Percentiles rank a stretch among this genome's conserved stretches.
phyloP scores from a whole-genome alignment of 2,888 invertebrate genomes.

The Scrobipalpa atriplicella region DNA sequence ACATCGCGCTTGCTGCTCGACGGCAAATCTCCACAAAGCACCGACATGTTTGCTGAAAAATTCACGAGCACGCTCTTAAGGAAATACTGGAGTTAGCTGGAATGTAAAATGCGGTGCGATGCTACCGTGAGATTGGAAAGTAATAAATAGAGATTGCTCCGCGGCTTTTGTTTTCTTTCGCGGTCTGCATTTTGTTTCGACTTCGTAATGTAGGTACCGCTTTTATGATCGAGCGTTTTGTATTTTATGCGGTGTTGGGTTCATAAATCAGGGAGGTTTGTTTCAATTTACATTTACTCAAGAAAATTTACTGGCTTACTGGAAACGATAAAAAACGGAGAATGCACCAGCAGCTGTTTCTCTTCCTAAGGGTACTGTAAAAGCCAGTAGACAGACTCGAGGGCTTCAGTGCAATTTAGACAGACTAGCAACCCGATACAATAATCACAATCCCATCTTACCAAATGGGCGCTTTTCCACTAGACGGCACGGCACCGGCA shows the following conservation, averaged over 20 bases:
- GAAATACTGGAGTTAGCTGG: constrained; percentile 23
- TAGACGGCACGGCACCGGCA: no score
- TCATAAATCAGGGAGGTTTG: constrained; percentile 8
- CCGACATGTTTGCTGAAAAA: constrained; percentile 49
- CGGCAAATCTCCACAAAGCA: not conserved
- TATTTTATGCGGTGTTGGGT: constrained; percentile 4
- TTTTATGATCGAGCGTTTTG: constrained; percentile 16
- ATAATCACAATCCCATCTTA: no score
- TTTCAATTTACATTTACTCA: not conserved
- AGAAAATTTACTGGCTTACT: no score
- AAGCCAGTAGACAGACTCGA: no score
- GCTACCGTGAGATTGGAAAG: constrained; percentile 20
- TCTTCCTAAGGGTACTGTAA: no score
- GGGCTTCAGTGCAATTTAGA: no score
- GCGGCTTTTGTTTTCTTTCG: constrained; percentile 10
- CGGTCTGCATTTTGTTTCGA: constrained; percentile 7
- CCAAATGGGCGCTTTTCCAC: no score
- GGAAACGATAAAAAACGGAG: no score
- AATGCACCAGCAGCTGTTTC: no score
- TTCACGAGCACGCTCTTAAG: constrained; percentile 37
- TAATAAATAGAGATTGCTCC: constrained; percentile 26
- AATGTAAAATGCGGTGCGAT: constrained; percentile 17
- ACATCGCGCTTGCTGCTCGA: no score
- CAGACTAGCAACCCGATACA: not conserved
- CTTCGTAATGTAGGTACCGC: not conserved